Evolutionary conservation across 2,113 vertebrate genomes (phyloP), one percentile per base, ranked within the genome.

Genomic region (Gymnorhina tibicen): DNA sequence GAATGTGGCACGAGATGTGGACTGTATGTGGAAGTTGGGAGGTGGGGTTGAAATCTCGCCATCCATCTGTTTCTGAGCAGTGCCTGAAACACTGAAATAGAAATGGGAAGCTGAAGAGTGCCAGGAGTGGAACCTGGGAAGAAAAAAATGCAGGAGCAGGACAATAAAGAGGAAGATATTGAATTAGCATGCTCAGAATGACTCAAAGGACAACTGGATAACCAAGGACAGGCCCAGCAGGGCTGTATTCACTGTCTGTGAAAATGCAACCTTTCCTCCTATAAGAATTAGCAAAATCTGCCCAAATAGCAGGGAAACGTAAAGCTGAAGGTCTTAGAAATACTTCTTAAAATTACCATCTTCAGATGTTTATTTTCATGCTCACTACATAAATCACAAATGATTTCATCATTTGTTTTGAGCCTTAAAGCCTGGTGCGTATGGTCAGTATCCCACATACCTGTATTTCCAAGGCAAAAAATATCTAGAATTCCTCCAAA

Each of bases 41-140:
- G 89, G 67, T 91, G 92, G 96, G 95, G 93, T 69, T 87, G 80
- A 97, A 96, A 96, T 85, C 64, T 91, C 67, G 70, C 97, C 96
- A 97, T 95, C 97, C 97, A 98, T 97, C 97, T 97, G 97, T 56
- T 95, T 94, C 91, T 91, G 96, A 97, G 96, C 91, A 87, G 35
- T 22, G 97, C 95, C 92, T 96, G 58, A 94, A 96, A 97, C 94
- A 95, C 96, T 91, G 95, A 96, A 97, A 95, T 81, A 96, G 93
- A 97, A 97, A 77, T 68, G 95, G 95, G 96, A 97, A 97, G 93
- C 96, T 95, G 94, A 75, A 70, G 83, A 96, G 74, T 60, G 93
- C 96, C 96, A 94, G 86, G 88, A 96, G 95, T 80, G 85, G 96
- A 97, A 97, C 96, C 97, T 73, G 60, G 66, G 78, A 93, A 74